These are phyloP conservation scores for Umimayanthus kanabou DNA, from an alignment of 92 coral and sea anemone species.

Conservation along the genomic window DNA sequence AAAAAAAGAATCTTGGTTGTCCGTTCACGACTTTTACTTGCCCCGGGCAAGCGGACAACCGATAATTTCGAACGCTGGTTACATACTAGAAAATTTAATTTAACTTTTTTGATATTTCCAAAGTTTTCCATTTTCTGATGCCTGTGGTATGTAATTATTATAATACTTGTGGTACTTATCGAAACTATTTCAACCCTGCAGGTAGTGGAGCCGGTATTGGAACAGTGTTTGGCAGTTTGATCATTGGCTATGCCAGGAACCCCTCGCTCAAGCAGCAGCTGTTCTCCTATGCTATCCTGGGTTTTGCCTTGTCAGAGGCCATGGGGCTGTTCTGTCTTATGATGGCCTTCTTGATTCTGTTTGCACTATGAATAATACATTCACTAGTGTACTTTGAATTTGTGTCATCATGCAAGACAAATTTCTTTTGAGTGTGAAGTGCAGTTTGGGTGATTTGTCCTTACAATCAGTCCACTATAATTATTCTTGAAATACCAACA, in stretches of 20 bases:
- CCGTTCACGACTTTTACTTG: too few relatives aligned
- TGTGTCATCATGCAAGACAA: slow-evolving; percentile 1
- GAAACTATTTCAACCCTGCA: slow-evolving; percentile 39
- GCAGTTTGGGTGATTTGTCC: slow-evolving; percentile 14
- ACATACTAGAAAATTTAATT: background rate
- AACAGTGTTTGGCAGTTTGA: slow-evolving; percentile 98
- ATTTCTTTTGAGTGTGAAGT: slow-evolving; percentile 8
- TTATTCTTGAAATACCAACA: background rate
- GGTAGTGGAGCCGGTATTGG: slow-evolving; percentile 99
- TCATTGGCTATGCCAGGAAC: slow-evolving; percentile 99
- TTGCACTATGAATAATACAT: slow-evolving; percentile 82
- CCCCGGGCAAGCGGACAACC: too few relatives aligned
- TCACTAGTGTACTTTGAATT: background rate
- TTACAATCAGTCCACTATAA: background rate
- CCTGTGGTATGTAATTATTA: background rate
- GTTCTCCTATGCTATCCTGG: slow-evolving; percentile 99
- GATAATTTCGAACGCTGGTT: too few relatives aligned
- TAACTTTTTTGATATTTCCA: background rate
- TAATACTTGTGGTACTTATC: background rate
- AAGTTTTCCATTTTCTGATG: background rate
- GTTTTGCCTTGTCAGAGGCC: slow-evolving; percentile 99
- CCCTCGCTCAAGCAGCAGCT: slow-evolving; percentile 99
- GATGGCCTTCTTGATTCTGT: slow-evolving; percentile 99
- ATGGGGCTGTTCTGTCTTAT: slow-evolving; percentile 99
- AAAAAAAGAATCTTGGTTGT: too few relatives aligned